A percentile compares a stretch with the other conserved stretches of the same genome.
Conservation (phyloP, 2,113 vertebrate species). For the Zapus hudsonius region DNA sequence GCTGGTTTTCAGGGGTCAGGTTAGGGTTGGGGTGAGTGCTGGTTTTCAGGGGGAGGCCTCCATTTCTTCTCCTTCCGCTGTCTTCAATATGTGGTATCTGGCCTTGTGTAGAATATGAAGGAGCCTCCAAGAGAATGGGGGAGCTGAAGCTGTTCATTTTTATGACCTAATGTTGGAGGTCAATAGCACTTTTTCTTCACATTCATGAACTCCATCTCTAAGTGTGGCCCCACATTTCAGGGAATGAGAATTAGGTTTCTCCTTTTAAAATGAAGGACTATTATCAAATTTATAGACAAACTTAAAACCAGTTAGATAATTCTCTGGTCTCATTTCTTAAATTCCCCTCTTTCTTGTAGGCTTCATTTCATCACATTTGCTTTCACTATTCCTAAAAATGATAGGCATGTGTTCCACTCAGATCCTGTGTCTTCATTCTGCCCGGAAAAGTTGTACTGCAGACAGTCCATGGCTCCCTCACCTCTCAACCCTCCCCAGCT, state of each 20-base stretch:
- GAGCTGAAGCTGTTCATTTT: background rate
- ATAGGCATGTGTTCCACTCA: background rate
- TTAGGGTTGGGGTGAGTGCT: background rate
- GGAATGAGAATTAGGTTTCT: background rate
- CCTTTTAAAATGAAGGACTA: background rate
- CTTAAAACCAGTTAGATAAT: background rate
- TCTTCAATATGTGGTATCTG: background rate
- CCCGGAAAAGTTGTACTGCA: background rate
- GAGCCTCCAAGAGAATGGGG: background rate
- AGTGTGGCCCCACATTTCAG: background rate
- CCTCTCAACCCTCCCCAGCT: background rate
- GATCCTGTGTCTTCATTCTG: background rate
- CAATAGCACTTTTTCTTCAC: background rate
- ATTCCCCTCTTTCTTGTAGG: background rate
- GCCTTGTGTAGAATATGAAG: slow-evolving; percentile 21
- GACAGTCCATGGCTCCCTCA: background rate
- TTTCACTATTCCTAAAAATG: slow-evolving; percentile 1
- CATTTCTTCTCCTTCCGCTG: background rate
- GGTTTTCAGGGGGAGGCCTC: background rate
- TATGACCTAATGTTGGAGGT: background rate
- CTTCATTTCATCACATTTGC: background rate
- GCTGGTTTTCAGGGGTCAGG: background rate
- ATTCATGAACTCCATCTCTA: background rate
- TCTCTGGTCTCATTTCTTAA: slow-evolving; percentile 10
- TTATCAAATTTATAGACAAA: background rate